phyloP scores from a whole-genome alignment of 1,140 invertebrate genomes.

The Drosophila setifemur region DNA sequence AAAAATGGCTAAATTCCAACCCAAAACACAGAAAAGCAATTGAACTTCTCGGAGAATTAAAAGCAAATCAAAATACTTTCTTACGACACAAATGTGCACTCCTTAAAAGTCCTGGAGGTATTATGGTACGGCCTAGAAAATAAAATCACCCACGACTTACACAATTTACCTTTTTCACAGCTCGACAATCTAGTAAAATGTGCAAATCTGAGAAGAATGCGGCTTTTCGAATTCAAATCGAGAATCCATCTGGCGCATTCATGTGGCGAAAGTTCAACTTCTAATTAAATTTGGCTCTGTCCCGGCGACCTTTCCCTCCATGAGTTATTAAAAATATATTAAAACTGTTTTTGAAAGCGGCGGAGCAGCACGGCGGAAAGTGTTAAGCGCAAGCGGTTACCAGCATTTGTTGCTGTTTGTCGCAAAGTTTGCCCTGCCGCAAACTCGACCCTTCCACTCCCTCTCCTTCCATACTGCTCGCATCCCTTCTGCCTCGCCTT shows the following conservation, averaged over 20 bases:
- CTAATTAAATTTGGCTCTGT: conserved; percentile 48
- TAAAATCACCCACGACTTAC: background rate
- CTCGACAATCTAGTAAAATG: too few species aligned
- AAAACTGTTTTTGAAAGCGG: conserved; percentile 8
- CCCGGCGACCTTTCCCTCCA: background rate
- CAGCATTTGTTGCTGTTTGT: conserved; percentile 50
- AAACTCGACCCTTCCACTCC: background rate
- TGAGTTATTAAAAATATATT: conserved; percentile 58
- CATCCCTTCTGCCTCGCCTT: background rate
- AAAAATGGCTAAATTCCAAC: conserved; percentile 6
- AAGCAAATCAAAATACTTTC: background rate
- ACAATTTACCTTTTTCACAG: background rate
- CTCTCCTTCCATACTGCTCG: background rate
- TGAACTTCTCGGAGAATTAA: background rate
- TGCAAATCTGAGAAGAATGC: background rate
- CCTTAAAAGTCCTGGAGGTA: background rate
- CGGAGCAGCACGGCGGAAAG: conserved; percentile 30
- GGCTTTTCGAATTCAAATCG: background rate
- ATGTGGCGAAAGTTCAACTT: conserved; percentile 21
- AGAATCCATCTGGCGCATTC: conserved; percentile 26
- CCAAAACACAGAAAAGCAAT: conserved; percentile 15
- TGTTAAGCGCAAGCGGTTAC: conserved; percentile 66
- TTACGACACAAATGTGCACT: background rate
- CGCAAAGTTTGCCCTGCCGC: conserved; percentile 46
- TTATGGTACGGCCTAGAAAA: background rate